A percentile compares a stretch with the other conserved stretches of the same genome.
Evolutionary conservation across 1,140 invertebrate genomes (phyloP).

Genomic region (Philotrypesis tridentata): DNA sequence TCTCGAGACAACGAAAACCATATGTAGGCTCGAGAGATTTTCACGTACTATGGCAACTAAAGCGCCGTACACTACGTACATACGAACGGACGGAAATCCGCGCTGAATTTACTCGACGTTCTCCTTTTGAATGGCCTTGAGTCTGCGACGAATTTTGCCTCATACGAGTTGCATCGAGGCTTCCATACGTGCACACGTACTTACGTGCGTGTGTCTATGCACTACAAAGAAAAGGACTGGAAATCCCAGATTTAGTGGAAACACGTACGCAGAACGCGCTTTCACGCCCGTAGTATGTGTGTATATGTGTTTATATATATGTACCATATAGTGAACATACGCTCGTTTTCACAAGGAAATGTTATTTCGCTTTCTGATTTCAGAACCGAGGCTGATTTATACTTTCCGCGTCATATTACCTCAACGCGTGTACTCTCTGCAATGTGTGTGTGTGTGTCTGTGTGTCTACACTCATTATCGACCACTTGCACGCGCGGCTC

Average conservation of each 20-base stretch:
- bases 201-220: too few species aligned
- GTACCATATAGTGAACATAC: too few species aligned
- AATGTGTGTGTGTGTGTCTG: too few species aligned
- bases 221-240: neutral
- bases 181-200: neutral
- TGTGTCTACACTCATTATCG: neutral
- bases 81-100: neutral
- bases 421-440: too few species aligned
- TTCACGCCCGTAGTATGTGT: neutral
- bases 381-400: neutral
- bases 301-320: too few species aligned
- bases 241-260: slow-evolving; percentile 17
- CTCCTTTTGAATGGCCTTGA: slow-evolving; percentile 29
- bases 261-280: neutral
- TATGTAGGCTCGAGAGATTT: neutral
- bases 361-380: slow-evolving; percentile 49
- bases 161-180: neutral
- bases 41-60: too few species aligned
- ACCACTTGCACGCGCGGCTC: too few species aligned
- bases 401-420: slow-evolving; percentile 15
- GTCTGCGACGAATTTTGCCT: neutral
- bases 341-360: slow-evolving; percentile 46
- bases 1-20: too few species aligned
- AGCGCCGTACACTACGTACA: neutral
- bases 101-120: neutral